Base-by-base conservation (phyloP, 2,113 vertebrate genomes). In the Labrus mixtus region DNA sequence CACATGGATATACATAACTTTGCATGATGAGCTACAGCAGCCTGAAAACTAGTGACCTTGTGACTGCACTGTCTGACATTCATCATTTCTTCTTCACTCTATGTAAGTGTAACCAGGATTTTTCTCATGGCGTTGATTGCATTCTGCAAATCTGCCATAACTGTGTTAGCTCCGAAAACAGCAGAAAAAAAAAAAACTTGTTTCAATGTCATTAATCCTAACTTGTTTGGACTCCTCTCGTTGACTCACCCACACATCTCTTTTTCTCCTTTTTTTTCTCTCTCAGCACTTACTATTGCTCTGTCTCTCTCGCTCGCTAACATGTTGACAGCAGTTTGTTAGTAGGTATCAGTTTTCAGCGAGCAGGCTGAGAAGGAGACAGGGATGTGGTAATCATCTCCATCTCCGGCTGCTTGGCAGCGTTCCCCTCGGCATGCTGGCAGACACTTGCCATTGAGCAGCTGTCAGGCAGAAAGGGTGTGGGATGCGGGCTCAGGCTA, bases 371-470 rank as follows among this genome's bases (percentile, higher is more conserved):
- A 87, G 90, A 92, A 87, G 89, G 91, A 93, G 86, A 83, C 89
- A 93, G 87, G 90, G 93, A 94, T 93, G 94, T 92, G 92, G 93
- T 94, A 93, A 95, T 94, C 91, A 93, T 94, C 90, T 93, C 88
- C 84, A 91, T 94, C 92, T 93, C 87, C 81, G 90, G 87, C 85
- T 87, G 89, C 87, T 93, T 92, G 91, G 92, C 93, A 92, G 87
- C 81, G 78, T 90, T 86, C 88, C 90, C 87, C 84, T 91, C 82
- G 77, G 86, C 83, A 83, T 90, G 88, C 92, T 88, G 93, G 91
- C 90, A 93, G 93, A 91, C 90, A 90, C 91, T 91, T 90, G 88
- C 90, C 92, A 94, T 94, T 94, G 93, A 94, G 90, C 89, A 89
- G 89, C 93, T 93, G 92, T 95, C 93, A 94, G 92, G 93, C 93